phyloP scores from a whole-genome alignment of 2,113 vertebrate genomes.

The Chionodraco myersi region DNA sequence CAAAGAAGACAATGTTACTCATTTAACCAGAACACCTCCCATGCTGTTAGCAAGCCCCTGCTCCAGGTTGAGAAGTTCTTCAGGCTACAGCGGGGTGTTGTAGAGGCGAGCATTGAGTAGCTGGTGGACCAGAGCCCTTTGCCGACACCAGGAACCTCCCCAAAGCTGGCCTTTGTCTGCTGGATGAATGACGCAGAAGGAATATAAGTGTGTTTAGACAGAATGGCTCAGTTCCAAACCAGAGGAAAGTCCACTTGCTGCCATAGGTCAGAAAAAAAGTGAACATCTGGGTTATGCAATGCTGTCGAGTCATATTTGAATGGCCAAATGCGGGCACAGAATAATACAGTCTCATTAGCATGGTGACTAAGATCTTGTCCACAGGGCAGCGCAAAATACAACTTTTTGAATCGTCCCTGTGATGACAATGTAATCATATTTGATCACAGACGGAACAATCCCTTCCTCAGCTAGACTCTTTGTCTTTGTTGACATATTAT shows the following conservation, averaged over 20 bases:
- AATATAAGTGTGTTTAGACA: constrained; percentile 51
- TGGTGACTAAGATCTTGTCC: constrained; percentile 8
- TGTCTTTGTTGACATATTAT: neutral
- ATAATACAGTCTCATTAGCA: constrained; percentile 2
- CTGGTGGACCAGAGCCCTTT: neutral
- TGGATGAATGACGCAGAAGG: constrained; percentile 59
- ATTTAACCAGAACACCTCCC: constrained; percentile 18
- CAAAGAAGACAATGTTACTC: neutral
- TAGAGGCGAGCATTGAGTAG: neutral
- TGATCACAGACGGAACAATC: neutral
- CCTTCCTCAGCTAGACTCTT: neutral
- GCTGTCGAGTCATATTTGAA: constrained; percentile 30
- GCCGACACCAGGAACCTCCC: constrained; percentile 14
- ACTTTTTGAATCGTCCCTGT: too few species aligned
- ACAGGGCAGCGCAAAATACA: too few species aligned
- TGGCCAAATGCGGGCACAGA: neutral
- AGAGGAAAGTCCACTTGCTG: constrained; percentile 31
- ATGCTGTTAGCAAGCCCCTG: constrained; percentile 20
- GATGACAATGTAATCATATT: neutral
- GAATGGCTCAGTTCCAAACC: constrained; percentile 36
- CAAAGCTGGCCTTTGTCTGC: constrained; percentile 61
- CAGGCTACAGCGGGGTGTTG: neutral
- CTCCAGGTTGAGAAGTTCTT: constrained; percentile 8
- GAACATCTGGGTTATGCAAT: constrained; percentile 45
- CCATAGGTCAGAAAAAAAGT: constrained; percentile 33